Conservation (phyloP, 2,888 invertebrate genomes). For the Germaria angustata region DNA sequence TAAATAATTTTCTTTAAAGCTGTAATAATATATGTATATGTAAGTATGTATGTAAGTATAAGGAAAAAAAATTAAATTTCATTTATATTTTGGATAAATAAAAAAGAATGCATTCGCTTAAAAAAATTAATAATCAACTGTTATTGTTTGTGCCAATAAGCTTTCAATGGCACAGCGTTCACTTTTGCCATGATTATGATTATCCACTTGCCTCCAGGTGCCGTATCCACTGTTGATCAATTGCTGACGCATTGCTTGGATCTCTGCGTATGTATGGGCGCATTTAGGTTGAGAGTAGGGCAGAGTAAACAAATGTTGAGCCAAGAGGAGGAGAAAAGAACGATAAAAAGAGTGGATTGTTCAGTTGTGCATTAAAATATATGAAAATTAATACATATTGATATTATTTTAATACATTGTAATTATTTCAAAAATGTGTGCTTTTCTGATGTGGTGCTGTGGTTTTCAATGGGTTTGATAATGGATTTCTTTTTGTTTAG, state of each 20-base stretch:
- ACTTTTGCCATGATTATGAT: conserved; percentile 55
- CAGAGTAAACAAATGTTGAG: background rate
- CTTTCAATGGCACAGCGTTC: conserved; percentile 51
- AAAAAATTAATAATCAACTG: conserved; percentile 54
- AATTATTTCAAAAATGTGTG: conserved; percentile 6
- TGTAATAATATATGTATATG: background rate
- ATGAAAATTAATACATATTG: conserved; percentile 4
- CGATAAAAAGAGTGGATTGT: conserved; percentile 4
- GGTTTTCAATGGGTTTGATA: conserved; percentile 4
- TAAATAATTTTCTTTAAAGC: too few species aligned
- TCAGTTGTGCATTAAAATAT: conserved; percentile 34
- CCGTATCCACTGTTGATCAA: conserved; percentile 75
- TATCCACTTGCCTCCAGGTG: conserved; percentile 79
- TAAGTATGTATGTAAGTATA: background rate
- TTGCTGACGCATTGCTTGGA: conserved; percentile 79
- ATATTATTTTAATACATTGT: conserved; percentile 7
- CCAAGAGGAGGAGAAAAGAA: conserved; percentile 1
- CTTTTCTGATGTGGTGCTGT: conserved; percentile 11
- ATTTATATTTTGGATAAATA: background rate
- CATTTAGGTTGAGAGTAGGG: background rate
- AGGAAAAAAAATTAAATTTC: background rate
- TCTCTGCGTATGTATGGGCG: conserved; percentile 72
- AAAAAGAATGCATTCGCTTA: background rate
- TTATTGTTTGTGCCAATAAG: conserved; percentile 59
- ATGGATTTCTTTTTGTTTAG: background rate